These are phyloP conservation scores for Pelvicachromis taeniatus DNA, from an alignment of 2,113 vertebrate genomes.

Conservation along the genomic window DNA sequence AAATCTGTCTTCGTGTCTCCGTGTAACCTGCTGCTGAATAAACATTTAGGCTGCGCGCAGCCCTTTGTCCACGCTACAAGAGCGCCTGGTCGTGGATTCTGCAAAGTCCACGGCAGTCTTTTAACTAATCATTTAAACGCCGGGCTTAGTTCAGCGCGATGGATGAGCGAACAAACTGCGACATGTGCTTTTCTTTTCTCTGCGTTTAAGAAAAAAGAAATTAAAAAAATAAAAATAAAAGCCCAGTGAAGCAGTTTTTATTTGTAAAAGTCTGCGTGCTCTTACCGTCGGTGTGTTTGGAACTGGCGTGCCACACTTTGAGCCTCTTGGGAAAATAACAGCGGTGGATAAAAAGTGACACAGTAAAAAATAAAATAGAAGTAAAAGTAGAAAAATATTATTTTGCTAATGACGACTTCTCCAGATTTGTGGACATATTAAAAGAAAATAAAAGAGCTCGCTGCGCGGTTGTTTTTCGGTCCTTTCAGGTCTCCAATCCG, in stretches of 20 bases:
- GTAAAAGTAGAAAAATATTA: not conserved
- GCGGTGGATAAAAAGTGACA: not conserved
- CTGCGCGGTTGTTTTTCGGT: not conserved
- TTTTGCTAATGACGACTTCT: not conserved
- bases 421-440: not conserved
- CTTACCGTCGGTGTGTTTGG: conserved; percentile 49
- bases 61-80: conserved; percentile 9
- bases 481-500: conserved; percentile 2
- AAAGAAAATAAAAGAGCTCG: not conserved
- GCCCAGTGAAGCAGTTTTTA: not conserved
- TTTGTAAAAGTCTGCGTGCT: not conserved
- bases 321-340: conserved; percentile 9
- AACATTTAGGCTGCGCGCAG: conserved; percentile 47
- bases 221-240: not conserved
- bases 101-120: not conserved
- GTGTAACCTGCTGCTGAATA: conserved; percentile 34
- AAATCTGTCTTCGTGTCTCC: conserved; percentile 32
- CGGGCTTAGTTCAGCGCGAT: not conserved
- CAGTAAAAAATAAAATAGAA: not conserved
- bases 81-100: not conserved
- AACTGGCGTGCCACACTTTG: not conserved
- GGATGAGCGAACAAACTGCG: not conserved
- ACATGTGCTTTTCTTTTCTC: not conserved
- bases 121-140: not conserved
- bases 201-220: not conserved